Conservation (phyloP, 2,797 vertebrate species). For the Sylvia borin region DNA sequence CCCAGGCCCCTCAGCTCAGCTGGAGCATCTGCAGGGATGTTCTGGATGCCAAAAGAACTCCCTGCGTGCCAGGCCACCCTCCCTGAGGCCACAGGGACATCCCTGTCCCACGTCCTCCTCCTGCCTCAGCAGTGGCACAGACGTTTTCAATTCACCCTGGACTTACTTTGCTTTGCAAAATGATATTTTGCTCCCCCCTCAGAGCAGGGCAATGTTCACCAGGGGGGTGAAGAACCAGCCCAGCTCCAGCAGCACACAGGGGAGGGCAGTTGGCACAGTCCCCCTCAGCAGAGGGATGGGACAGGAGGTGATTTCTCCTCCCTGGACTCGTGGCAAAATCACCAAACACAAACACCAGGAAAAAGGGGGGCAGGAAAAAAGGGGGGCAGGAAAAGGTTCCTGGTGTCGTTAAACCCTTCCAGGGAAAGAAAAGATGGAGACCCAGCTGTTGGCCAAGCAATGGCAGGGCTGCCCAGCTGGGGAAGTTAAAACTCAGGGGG, state of each 20-base stretch:
- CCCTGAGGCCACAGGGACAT: not conserved
- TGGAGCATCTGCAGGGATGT: too few species aligned
- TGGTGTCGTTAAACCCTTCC: rapidly evolving
- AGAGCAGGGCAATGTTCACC: not conserved
- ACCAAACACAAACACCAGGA: rapidly evolving
- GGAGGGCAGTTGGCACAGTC: not conserved
- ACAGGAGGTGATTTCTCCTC: not conserved
- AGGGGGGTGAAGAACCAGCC: not conserved
- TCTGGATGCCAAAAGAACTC: not conserved
- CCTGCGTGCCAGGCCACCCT: rapidly evolving
- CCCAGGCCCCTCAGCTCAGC: too few species aligned
- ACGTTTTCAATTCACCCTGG: not conserved
- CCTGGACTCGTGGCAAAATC: not conserved
- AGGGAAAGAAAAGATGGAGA: not conserved
- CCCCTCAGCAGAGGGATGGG: not conserved
- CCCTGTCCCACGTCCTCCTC: not conserved
- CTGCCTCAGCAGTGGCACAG: rapidly evolving
- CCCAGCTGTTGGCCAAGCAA: rapidly evolving
- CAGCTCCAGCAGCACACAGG: not conserved
- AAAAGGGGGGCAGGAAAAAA: not conserved
- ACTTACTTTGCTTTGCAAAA: not conserved
- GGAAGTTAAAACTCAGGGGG: rapidly evolving
- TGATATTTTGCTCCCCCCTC: too few species aligned
- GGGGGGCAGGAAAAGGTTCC: not conserved
- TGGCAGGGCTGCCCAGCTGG: rapidly evolving